phyloP scores from a whole-genome alignment of 2,888 invertebrate genomes.

The Diaphora mendica region DNA sequence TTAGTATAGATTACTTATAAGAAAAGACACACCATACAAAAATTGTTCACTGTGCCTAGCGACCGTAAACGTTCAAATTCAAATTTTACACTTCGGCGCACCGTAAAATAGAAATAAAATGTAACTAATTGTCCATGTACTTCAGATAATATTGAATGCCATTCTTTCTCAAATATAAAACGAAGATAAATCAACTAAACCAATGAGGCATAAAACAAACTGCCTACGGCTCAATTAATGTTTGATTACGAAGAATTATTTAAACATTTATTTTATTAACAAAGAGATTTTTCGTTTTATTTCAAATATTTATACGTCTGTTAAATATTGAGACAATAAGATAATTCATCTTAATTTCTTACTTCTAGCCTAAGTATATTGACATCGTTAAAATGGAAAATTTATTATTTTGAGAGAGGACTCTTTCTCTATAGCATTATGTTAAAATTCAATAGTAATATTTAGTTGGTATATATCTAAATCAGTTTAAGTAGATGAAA shows the following conservation, averaged over 20 bases:
- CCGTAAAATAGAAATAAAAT: constrained; percentile 25
- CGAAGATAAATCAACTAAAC: constrained; percentile 54
- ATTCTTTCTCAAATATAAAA: constrained; percentile 46
- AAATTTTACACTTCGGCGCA: constrained; percentile 19
- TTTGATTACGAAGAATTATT: constrained; percentile 15
- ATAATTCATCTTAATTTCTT: not conserved
- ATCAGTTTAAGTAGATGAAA: too few species aligned
- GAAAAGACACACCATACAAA: not conserved
- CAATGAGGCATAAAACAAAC: constrained; percentile 60
- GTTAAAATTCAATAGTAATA: too few species aligned
- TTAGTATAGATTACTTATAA: too few species aligned
- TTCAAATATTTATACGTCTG: not conserved
- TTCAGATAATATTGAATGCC: constrained; percentile 31
- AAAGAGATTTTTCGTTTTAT: not conserved
- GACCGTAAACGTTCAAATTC: constrained; percentile 18
- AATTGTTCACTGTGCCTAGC: not conserved
- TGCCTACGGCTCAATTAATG: constrained; percentile 45
- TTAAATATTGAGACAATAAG: not conserved
- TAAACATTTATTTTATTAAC: constrained; percentile 5
- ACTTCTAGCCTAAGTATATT: not conserved
- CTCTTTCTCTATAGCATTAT: not conserved
- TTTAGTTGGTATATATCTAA: too few species aligned
- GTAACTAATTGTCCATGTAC: constrained; percentile 26
- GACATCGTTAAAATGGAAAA: not conserved
- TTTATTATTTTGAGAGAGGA: not conserved